Evolutionary conservation across 1,140 invertebrate genomes (phyloP).

Genomic region (Ptiloglossa arizonensis): DNA sequence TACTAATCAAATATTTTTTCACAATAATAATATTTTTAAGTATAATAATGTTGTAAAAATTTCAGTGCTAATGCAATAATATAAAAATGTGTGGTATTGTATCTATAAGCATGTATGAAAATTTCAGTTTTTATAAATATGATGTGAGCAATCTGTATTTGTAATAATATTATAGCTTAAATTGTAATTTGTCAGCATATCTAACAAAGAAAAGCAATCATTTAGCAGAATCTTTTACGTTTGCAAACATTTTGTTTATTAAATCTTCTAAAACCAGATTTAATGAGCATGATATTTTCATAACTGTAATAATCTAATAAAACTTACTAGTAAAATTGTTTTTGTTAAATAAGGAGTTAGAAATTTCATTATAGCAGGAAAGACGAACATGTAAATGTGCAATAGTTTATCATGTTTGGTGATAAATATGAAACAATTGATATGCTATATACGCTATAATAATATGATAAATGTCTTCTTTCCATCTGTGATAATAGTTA

Average conservation of each 20-base stretch:
- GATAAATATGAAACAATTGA: slow-evolving; percentile 7
- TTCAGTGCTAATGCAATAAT: not conserved
- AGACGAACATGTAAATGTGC: slow-evolving; percentile 58
- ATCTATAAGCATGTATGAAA: not conserved
- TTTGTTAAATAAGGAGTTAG: not conserved
- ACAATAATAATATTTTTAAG: not conserved
- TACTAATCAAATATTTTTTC: not conserved
- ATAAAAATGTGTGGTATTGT: not conserved
- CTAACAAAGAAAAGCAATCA: not conserved
- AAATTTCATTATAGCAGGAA: slow-evolving; percentile 11
- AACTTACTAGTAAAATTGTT: slow-evolving; percentile 3
- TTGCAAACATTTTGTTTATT: slow-evolving; percentile 4
- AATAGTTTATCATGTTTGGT: slow-evolving; percentile 62
- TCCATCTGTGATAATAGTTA: slow-evolving; percentile 81
- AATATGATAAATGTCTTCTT: slow-evolving; percentile 76
- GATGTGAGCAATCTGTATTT: slow-evolving; percentile 4
- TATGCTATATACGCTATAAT: slow-evolving; percentile 60
- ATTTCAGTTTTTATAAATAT: slow-evolving; percentile 5
- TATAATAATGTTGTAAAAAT: not conserved
- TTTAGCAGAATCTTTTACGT: not conserved
- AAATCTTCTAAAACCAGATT: not conserved
- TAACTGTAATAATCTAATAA: not conserved
- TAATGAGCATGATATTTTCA: not conserved
- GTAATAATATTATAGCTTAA: slow-evolving; percentile 6
- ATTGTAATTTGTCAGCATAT: not conserved